These are phyloP conservation scores for Peromyscus eremicus DNA, from an alignment of 2,797 vertebrate species.

Conservation along the genomic window DNA sequence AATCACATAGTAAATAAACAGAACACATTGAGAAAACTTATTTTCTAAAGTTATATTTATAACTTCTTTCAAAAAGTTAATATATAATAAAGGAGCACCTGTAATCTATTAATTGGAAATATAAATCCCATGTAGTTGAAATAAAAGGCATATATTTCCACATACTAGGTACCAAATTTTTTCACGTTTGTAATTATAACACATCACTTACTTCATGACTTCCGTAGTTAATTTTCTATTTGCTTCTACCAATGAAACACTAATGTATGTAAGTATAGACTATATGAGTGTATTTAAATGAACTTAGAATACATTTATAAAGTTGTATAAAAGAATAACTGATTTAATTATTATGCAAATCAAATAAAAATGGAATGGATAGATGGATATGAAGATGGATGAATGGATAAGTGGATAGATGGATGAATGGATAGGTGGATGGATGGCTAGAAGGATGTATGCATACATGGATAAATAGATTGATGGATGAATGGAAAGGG, in stretches of 20 bases:
- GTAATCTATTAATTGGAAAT: constrained; percentile 4
- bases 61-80: not conserved
- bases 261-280: not conserved
- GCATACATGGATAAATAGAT: no score
- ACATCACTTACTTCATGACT: not conserved
- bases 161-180: not conserved
- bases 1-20: not conserved
- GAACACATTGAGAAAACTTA: not conserved
- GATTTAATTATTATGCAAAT: not conserved
- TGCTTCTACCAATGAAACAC: constrained; percentile 4
- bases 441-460: no score
- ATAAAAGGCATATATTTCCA: constrained; percentile 3
- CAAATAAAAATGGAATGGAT: not conserved
- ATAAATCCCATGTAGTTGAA: not conserved
- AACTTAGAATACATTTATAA: constrained; percentile 32
- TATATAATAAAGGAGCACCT: not conserved
- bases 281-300: not conserved
- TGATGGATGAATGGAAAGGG: not conserved
- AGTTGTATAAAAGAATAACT: not conserved
- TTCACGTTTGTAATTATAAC: constrained; percentile 4
- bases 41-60: constrained; percentile 40
- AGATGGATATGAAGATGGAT: not conserved
- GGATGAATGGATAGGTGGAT: no score
- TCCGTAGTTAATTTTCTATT: constrained; percentile 26
- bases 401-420: not conserved